A percentile compares a stretch with the other conserved stretches of the same genome.
Conservation (phyloP, 2,888 invertebrate genomes). For the Cactoblastis cactorum region DNA sequence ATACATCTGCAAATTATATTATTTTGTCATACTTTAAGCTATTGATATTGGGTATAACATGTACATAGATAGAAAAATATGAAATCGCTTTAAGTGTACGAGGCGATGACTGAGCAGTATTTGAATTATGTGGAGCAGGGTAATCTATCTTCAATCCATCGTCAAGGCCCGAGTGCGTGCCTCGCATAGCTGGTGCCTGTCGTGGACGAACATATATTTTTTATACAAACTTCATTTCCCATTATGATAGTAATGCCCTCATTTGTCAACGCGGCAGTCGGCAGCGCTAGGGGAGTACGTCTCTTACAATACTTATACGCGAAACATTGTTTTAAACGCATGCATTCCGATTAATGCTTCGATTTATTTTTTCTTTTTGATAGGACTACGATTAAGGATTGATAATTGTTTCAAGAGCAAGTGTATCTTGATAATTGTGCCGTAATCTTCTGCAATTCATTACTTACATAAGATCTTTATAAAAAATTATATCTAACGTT, state of each 20-base stretch:
- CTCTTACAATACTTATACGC: conserved; percentile 3
- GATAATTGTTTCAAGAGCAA: too few species aligned
- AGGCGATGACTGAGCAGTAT: conserved; percentile 33
- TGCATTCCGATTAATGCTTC: neutral
- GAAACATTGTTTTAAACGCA: neutral
- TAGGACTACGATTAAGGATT: too few species aligned
- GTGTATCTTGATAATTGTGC: neutral
- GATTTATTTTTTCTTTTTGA: too few species aligned
- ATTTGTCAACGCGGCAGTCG: conserved; percentile 11
- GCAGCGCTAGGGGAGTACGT: neutral
- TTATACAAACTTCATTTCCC: conserved; percentile 23
- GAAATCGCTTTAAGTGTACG: conserved; percentile 21
- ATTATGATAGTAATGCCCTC: conserved; percentile 13
- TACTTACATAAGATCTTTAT: too few species aligned
- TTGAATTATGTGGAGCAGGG: conserved; percentile 27
- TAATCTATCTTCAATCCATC: conserved; percentile 52
- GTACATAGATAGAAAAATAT: neutral
- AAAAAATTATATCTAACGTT: too few species aligned
- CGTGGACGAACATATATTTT: conserved; percentile 27
- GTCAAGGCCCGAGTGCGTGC: conserved; percentile 31
- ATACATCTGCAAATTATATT: too few species aligned
- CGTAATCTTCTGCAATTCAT: too few species aligned
- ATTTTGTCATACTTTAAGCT: too few species aligned
- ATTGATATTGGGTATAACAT: too few species aligned
- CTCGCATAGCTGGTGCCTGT: conserved; percentile 35